phyloP scores from a whole-genome alignment of 2,888 invertebrate genomes.

The Ophion costatus region DNA sequence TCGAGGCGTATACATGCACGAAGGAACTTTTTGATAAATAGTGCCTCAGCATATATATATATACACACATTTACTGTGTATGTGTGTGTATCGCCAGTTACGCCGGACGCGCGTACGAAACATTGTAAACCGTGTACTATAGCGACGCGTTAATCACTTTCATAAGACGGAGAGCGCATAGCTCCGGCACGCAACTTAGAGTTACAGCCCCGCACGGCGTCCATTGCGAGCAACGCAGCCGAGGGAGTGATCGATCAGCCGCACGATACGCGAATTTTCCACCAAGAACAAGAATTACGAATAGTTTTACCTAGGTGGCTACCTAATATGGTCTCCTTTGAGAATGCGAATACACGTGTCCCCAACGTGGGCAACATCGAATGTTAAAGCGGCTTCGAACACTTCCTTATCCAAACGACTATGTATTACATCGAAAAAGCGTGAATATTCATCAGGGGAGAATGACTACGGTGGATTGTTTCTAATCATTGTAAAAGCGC shows the following conservation, averaged over 20 bases:
- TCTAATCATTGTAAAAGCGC: background rate
- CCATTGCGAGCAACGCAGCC: slow-evolving; percentile 29
- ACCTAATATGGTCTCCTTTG: background rate
- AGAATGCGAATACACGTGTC: background rate
- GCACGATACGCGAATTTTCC: slow-evolving; percentile 18
- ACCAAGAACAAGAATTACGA: slow-evolving; percentile 27
- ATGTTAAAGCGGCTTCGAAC: background rate
- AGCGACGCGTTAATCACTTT: slow-evolving; percentile 56
- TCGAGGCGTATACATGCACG: slow-evolving; percentile 50
- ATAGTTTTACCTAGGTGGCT: background rate
- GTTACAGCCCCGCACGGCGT: slow-evolving; percentile 59
- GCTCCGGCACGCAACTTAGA: slow-evolving; percentile 56
- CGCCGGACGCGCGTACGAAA: slow-evolving; percentile 1
- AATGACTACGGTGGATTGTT: background rate
- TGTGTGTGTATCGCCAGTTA: background rate
- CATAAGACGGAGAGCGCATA: slow-evolving; percentile 15
- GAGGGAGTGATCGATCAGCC: slow-evolving; percentile 50
- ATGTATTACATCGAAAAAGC: background rate
- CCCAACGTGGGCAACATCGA: background rate
- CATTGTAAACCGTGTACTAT: slow-evolving; percentile 34
- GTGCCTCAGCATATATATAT: slow-evolving; percentile 28
- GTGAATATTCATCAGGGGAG: slow-evolving; percentile 4
- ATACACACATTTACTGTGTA: background rate
- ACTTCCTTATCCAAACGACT: slow-evolving; percentile 10
- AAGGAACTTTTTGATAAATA: slow-evolving; percentile 60